Conservation (phyloP, 2,797 vertebrate species). For the Strix occidentalis region DNA sequence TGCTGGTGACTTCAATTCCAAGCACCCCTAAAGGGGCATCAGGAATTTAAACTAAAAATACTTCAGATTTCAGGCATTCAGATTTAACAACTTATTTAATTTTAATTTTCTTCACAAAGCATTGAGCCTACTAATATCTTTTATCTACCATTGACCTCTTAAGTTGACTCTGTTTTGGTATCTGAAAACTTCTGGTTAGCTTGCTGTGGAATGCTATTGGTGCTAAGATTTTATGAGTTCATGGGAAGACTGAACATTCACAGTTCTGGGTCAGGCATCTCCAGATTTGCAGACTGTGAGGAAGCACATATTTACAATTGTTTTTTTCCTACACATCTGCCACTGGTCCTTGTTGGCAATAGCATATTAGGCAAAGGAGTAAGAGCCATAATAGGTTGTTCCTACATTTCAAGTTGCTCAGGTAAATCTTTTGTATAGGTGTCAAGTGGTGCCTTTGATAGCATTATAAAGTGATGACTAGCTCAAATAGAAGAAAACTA, state of each 20-base stretch:
- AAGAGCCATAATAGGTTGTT: neutral
- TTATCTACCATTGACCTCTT: neutral
- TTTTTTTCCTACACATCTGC: neutral
- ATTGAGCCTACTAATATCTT: neutral
- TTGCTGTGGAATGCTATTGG: neutral
- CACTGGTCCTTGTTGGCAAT: fast-evolving
- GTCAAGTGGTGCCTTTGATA: neutral
- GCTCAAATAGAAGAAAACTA: neutral
- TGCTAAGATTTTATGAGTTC: neutral
- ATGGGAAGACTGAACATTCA: neutral
- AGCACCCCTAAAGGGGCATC: neutral
- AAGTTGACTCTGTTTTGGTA: neutral
- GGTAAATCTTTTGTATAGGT: neutral
- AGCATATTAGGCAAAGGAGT: neutral
- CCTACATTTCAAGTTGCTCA: neutral
- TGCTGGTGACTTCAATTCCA: neutral
- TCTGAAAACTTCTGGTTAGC: neutral
- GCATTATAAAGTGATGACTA: neutral
- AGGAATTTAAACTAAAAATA: neutral
- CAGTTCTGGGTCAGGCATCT: neutral
- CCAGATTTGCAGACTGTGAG: neutral
- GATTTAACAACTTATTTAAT: neutral
- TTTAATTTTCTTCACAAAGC: neutral
- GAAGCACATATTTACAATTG: neutral
- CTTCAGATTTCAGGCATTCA: neutral